Percentiles rank a stretch among this genome's conserved stretches.
These are phyloP conservation scores for Cossypha heuglini DNA, from an alignment of 2,797 vertebrate genomes.

Conservation along the genomic window DNA sequence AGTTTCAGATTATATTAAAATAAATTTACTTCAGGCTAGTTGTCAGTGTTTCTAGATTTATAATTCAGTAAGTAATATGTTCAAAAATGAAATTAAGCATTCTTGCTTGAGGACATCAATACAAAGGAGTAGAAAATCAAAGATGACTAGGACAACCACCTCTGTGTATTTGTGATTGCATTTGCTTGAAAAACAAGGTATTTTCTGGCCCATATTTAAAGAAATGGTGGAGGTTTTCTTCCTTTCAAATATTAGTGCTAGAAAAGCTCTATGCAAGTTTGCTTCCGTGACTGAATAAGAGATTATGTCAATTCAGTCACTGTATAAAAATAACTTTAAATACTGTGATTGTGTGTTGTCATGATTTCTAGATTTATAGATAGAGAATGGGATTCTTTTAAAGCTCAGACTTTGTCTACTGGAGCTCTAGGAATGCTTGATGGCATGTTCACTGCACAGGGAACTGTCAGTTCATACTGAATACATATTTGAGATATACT, in stretches of 20 bases:
- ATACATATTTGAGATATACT: not conserved
- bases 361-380: not conserved
- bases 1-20: slow-evolving; percentile 11
- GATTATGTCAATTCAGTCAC: not conserved
- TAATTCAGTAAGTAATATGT: not conserved
- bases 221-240: not conserved
- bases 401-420: not conserved
- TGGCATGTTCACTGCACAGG: not conserved
- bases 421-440: not conserved
- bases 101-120: not conserved
- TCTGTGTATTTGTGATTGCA: not conserved
- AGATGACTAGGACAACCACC: not conserved
- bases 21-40: not conserved
- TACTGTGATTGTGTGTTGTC: not conserved
- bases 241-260: not conserved
- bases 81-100: not conserved
- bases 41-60: not conserved
- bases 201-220: not conserved
- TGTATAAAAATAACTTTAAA: not conserved
- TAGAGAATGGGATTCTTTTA: not conserved
- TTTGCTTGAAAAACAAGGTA: not conserved
- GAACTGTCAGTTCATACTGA: not conserved
- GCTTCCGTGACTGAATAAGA: not conserved
- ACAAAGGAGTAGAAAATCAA: not conserved
- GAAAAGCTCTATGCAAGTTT: not conserved